phyloP scores from a whole-genome alignment of 53 echinoderm and acorn worm species.

The Apostichopus leukothele region DNA sequence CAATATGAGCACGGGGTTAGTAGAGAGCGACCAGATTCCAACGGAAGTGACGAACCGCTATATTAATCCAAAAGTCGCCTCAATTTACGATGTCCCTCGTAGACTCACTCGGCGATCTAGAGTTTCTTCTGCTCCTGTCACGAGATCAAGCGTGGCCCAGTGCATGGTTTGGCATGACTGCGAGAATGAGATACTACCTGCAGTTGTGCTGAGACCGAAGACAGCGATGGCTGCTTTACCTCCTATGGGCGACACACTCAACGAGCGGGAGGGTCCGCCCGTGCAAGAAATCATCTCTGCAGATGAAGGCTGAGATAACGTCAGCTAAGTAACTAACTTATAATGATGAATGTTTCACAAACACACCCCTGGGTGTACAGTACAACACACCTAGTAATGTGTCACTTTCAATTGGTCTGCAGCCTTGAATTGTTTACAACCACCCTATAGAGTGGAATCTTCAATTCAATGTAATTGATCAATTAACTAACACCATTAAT shows the following conservation, averaged over 20 bases:
- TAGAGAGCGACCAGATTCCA: constrained; percentile 59
- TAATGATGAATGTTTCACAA: too few species aligned
- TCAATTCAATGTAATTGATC: too few species aligned
- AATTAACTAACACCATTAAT: too few species aligned
- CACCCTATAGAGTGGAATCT: too few species aligned
- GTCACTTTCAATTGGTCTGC: too few species aligned
- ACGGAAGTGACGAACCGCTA: constrained; percentile 66
- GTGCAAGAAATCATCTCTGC: not conserved
- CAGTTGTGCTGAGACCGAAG: constrained; percentile 22
- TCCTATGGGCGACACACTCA: not conserved
- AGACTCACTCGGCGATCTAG: constrained; percentile 61
- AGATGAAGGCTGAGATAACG: not conserved
- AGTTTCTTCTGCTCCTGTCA: constrained; percentile 71
- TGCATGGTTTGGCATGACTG: constrained; percentile 84
- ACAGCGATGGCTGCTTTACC: constrained; percentile 48
- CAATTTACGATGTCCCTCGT: constrained; percentile 78
- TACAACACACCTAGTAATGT: too few species aligned
- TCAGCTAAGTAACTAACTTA: too few species aligned
- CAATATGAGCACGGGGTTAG: constrained; percentile 88
- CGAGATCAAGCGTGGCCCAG: constrained; percentile 81
- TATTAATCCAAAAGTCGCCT: constrained; percentile 76
- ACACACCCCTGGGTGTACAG: too few species aligned
- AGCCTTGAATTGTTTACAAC: too few species aligned
- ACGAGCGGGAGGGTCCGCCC: not conserved
- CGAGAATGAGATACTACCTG: constrained; percentile 23